Conservation (phyloP, 2,888 invertebrate species). For the Furcula furcula region DNA sequence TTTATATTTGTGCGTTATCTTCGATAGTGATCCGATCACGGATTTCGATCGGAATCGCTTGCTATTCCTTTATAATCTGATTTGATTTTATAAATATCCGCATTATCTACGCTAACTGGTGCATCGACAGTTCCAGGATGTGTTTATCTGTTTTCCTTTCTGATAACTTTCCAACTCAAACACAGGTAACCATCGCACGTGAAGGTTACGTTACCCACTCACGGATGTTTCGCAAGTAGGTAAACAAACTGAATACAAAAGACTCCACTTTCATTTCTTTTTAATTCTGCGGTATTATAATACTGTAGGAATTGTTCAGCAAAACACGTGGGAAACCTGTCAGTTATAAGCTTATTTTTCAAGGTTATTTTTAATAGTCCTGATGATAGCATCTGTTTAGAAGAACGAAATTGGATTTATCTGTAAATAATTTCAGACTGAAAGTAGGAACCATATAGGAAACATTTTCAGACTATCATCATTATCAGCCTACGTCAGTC, state of each 20-base stretch:
- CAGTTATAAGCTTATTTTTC: no score
- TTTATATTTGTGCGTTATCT: slow-evolving; percentile 62
- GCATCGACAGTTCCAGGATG: slow-evolving; percentile 12
- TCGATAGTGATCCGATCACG: slow-evolving; percentile 51
- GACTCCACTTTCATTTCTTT: slow-evolving; percentile 43
- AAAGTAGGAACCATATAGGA: no score
- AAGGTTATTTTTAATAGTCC: no score
- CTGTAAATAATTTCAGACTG: no score
- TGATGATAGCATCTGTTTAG: no score
- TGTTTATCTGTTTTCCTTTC: slow-evolving; percentile 13
- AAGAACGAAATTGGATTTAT: no score
- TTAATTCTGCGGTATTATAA: slow-evolving; percentile 20
- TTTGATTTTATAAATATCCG: slow-evolving; percentile 11
- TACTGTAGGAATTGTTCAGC: slow-evolving; percentile 9
- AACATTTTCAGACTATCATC: no score
- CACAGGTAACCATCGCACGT: slow-evolving; percentile 9
- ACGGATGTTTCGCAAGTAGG: slow-evolving; percentile 48
- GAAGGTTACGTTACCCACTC: slow-evolving; percentile 33
- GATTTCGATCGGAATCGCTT: slow-evolving; percentile 39
- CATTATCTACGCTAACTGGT: slow-evolving; percentile 4
- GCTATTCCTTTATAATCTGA: slow-evolving; percentile 13
- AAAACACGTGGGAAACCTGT: slow-evolving; percentile 21
- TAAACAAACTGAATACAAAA: slow-evolving; percentile 44
- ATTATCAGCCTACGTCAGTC: no score
- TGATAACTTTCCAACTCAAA: slow-evolving; percentile 13